Evolutionary conservation across 1,140 invertebrate species (phyloP).

Genomic region (Aphelenchoides fujianensis): DNA sequence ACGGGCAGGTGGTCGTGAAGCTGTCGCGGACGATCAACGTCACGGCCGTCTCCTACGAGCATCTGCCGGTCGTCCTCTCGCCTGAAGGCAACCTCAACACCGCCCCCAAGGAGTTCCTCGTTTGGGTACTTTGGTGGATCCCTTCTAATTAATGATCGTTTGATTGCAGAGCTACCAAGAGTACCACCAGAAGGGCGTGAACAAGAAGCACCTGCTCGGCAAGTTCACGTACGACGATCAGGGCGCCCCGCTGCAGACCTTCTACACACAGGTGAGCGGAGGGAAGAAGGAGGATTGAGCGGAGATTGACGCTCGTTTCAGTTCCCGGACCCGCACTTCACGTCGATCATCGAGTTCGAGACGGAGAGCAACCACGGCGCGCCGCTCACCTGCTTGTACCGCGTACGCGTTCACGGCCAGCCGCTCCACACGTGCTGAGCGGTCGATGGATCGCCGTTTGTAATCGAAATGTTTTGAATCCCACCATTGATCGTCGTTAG

Average conservation of each 20-base stretch:
- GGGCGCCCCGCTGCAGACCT: conserved; percentile 83
- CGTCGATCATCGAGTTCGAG: conserved; percentile 80
- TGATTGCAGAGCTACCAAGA: conserved; percentile 69
- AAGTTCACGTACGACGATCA: conserved; percentile 77
- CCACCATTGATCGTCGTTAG: too few relatives aligned
- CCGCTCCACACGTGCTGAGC: too few relatives aligned
- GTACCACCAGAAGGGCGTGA: conserved; percentile 76
- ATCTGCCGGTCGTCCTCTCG: conserved; percentile 64
- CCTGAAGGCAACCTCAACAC: conserved; percentile 76
- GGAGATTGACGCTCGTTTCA: too few relatives aligned
- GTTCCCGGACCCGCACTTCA: conserved; percentile 53
- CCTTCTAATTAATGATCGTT: not conserved
- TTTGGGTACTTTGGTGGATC: conserved; percentile 70
- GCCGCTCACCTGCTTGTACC: conserved; percentile 91
- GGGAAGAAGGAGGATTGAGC: too few relatives aligned
- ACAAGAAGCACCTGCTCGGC: conserved; percentile 75
- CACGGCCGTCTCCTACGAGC: conserved; percentile 74
- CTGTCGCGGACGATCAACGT: conserved; percentile 64
- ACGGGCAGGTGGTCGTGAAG: conserved; percentile 71
- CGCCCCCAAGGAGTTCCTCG: conserved; percentile 84
- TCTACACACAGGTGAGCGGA: conserved; percentile 70
- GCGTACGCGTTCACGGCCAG: conserved; percentile 88
- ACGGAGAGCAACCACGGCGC: conserved; percentile 89
- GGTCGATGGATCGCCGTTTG: too few relatives aligned
- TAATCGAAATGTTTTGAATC: too few relatives aligned